Conservation (phyloP, 1,140 invertebrate genomes). For the Drosophila watanabei region DNA sequence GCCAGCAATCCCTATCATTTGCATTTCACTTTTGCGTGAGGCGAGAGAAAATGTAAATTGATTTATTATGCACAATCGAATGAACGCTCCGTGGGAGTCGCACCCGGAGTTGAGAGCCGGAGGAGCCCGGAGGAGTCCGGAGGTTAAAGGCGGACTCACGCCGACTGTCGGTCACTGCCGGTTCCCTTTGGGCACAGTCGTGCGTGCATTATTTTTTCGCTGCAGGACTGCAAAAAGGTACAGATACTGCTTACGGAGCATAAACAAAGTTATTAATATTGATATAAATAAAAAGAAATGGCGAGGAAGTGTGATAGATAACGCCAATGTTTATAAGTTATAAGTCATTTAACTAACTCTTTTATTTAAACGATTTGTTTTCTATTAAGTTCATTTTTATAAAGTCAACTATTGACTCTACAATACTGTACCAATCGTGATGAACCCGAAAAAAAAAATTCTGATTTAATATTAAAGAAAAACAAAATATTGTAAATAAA, state of each 20-base stretch:
- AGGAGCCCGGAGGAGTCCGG: too few species aligned
- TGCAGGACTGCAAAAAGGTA: slow-evolving; percentile 44
- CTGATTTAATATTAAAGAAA: neutral
- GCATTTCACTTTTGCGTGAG: slow-evolving; percentile 75
- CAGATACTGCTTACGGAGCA: slow-evolving; percentile 43
- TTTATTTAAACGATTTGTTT: neutral
- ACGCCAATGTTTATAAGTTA: too few species aligned
- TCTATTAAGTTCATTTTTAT: neutral
- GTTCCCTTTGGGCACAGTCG: slow-evolving; percentile 21
- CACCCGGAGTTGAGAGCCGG: slow-evolving; percentile 22
- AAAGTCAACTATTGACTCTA: too few species aligned
- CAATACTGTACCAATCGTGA: neutral
- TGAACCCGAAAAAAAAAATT: neutral
- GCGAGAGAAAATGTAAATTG: slow-evolving; percentile 79
- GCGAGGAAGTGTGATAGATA: neutral
- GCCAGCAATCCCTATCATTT: slow-evolving; percentile 49
- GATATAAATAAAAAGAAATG: slow-evolving; percentile 56
- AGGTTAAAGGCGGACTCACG: neutral
- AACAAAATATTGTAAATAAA: neutral
- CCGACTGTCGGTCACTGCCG: slow-evolving; percentile 5
- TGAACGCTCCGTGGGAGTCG: slow-evolving; percentile 55
- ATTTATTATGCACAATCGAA: slow-evolving; percentile 79
- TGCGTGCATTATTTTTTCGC: slow-evolving; percentile 23
- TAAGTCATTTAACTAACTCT: neutral
- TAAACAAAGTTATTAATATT: slow-evolving; percentile 74